These are phyloP conservation scores for Dorcus parallelipipedus DNA, from an alignment of 2,888 invertebrate genomes.

Conservation along the genomic window DNA sequence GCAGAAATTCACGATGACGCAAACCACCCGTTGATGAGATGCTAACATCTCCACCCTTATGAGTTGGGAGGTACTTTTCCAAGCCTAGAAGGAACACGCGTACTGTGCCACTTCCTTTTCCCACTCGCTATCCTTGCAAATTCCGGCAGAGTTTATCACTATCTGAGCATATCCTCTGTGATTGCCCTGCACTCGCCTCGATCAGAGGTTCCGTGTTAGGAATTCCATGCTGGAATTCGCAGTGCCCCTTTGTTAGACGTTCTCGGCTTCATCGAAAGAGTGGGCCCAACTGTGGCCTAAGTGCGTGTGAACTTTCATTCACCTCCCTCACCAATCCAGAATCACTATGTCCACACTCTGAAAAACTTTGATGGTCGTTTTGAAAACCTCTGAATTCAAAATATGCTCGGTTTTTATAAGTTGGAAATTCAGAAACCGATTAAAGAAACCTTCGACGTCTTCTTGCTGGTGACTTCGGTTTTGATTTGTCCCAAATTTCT, in stretches of 20 bases:
- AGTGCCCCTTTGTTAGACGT: too few species aligned
- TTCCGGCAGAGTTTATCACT: conserved; percentile 25
- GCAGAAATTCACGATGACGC: conserved; percentile 34
- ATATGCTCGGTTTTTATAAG: not conserved
- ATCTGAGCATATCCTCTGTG: too few species aligned
- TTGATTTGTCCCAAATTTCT: conserved; percentile 67
- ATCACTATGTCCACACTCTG: conserved; percentile 17
- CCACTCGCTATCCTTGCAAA: conserved; percentile 19
- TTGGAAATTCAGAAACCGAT: not conserved
- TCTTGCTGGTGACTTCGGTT: conserved; percentile 61
- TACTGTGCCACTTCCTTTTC: conserved; percentile 35
- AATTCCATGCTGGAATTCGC: too few species aligned
- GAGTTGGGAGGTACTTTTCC: conserved; percentile 48
- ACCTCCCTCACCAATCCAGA: too few species aligned
- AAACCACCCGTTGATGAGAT: conserved; percentile 49
- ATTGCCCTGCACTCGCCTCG: too few species aligned
- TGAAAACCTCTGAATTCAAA: conserved; percentile 8
- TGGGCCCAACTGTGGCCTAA: too few species aligned
- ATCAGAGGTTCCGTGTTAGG: too few species aligned
- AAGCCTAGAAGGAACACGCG: conserved; percentile 46
- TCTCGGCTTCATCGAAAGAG: too few species aligned
- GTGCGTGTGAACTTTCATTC: too few species aligned
- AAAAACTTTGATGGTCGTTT: conserved; percentile 9
- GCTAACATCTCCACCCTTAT: conserved; percentile 49
- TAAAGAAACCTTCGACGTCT: conserved; percentile 23